A percentile compares a stretch with the other conserved stretches of the same genome.
phyloP scores from a whole-genome alignment of 2,888 invertebrate species.

The Ectemnius cavifrons region DNA sequence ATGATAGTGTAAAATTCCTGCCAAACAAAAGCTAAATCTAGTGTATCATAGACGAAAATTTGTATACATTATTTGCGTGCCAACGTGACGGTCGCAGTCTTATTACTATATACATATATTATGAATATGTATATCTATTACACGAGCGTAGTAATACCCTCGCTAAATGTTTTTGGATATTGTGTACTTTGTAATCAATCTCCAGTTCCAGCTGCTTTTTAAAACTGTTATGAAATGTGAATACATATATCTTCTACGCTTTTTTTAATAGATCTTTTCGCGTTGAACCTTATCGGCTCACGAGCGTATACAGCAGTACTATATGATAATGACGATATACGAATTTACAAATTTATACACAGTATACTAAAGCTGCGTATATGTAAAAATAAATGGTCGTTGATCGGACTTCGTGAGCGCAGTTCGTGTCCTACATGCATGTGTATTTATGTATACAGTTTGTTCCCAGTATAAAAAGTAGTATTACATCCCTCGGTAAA shows the following conservation, averaged over 20 bases:
- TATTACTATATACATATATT: too few relatives aligned
- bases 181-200: slow-evolving; percentile 20
- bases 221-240: slow-evolving; percentile 20
- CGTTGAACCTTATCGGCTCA: neutral
- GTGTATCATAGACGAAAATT: slow-evolving; percentile 70
- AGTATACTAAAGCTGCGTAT: slow-evolving; percentile 1
- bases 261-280: neutral
- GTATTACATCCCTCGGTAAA: too few relatives aligned
- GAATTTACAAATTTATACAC: slow-evolving; percentile 14
- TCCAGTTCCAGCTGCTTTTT: slow-evolving; percentile 21
- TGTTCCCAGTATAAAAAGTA: too few relatives aligned
- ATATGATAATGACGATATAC: too few relatives aligned
- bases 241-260: slow-evolving; percentile 4
- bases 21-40: slow-evolving; percentile 71
- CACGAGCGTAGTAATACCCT: slow-evolving; percentile 24
- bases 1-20: slow-evolving; percentile 74
- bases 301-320: neutral
- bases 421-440: too few relatives aligned
- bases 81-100: slow-evolving; percentile 30
- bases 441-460: too few relatives aligned
- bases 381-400: slow-evolving; percentile 9
- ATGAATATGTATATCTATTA: slow-evolving; percentile 10
- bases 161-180: neutral
- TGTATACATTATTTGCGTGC: slow-evolving; percentile 56
- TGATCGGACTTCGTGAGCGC: slow-evolving; percentile 3